Percentiles rank a stretch among this genome's conserved stretches.
These are phyloP conservation scores for Hyla sarda DNA, from an alignment of 2,113 vertebrate genomes.

Conservation along the genomic window DNA sequence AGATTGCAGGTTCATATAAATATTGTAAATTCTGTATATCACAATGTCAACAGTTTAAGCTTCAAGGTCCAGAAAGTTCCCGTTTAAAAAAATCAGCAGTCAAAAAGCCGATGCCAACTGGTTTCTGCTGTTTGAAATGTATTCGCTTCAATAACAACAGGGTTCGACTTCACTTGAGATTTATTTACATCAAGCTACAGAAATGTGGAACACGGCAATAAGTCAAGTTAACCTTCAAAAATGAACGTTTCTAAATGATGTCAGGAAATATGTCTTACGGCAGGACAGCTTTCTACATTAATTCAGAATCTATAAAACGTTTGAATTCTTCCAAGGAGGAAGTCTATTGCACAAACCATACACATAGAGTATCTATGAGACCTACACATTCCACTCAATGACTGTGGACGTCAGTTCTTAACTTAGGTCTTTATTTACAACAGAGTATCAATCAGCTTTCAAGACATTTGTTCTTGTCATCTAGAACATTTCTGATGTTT, in stretches of 20 bases:
- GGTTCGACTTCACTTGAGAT: conserved; percentile 66
- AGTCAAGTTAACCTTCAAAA: conserved; percentile 45
- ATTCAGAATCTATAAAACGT: conserved; percentile 51
- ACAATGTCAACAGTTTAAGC: conserved; percentile 13
- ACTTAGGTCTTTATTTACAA: conserved; percentile 64
- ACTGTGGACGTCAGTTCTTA: conserved; percentile 41
- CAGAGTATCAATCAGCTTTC: conserved; percentile 56
- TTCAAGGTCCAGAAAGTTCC: conserved; percentile 4
- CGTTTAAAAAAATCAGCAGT: neutral
- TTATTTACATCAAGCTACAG: conserved; percentile 65
- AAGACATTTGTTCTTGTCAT: conserved; percentile 54
- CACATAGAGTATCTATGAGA: conserved; percentile 2
- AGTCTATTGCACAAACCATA: conserved; percentile 48
- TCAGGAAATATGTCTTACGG: conserved; percentile 49
- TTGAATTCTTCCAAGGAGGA: conserved; percentile 34
- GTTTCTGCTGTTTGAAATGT: conserved; percentile 8
- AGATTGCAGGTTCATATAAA: conserved; percentile 16
- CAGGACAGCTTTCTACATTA: conserved; percentile 60
- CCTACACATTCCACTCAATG: conserved; percentile 30
- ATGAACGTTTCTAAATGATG: conserved; percentile 38
- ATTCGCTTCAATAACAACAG: conserved; percentile 62
- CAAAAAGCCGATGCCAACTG: neutral
- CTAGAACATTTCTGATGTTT: neutral
- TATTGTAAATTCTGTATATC: neutral
- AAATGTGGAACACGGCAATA: conserved; percentile 59